Evolutionary conservation across 2,113 vertebrate genomes (phyloP).

Genomic region (Pardalotus punctatus): DNA sequence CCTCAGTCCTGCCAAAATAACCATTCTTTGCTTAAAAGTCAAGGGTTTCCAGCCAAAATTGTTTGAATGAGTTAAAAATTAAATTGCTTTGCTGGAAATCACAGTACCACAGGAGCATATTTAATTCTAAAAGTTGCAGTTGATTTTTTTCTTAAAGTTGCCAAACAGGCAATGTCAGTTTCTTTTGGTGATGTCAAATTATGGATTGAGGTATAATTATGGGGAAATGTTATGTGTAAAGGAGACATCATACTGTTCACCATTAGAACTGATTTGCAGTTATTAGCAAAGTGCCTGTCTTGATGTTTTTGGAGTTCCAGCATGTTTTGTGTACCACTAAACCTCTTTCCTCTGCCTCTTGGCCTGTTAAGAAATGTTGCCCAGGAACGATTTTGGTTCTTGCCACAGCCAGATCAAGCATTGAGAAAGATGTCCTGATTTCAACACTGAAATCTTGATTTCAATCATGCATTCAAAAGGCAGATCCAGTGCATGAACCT

Average conservation of each 20-base stretch:
- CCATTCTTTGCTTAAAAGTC: not conserved
- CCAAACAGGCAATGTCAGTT: not conserved
- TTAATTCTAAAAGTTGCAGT: not conserved
- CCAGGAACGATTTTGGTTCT: not conserved
- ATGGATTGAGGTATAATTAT: not conserved
- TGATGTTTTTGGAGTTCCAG: not conserved
- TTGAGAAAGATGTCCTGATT: not conserved
- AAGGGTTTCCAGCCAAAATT: not conserved
- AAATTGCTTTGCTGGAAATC: not conserved
- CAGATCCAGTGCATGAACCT: not conserved
- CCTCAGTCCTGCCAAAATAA: not conserved
- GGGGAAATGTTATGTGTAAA: not conserved
- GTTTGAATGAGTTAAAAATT: not conserved
- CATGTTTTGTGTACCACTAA: accelerated
- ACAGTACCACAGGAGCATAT: not conserved
- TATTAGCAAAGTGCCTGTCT: not conserved
- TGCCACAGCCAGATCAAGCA: not conserved
- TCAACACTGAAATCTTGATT: not conserved
- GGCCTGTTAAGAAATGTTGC: not conserved
- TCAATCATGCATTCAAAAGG: not conserved
- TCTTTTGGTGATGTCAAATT: not conserved
- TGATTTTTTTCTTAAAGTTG: not conserved
- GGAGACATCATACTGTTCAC: not conserved
- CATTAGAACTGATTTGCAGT: not conserved
- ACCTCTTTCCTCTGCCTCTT: not conserved